Percentiles rank a stretch among this genome's conserved stretches.
These are phyloP conservation scores for Lepidurus couesii DNA, from an alignment of 1,140 invertebrate genomes.

Conservation along the genomic window DNA sequence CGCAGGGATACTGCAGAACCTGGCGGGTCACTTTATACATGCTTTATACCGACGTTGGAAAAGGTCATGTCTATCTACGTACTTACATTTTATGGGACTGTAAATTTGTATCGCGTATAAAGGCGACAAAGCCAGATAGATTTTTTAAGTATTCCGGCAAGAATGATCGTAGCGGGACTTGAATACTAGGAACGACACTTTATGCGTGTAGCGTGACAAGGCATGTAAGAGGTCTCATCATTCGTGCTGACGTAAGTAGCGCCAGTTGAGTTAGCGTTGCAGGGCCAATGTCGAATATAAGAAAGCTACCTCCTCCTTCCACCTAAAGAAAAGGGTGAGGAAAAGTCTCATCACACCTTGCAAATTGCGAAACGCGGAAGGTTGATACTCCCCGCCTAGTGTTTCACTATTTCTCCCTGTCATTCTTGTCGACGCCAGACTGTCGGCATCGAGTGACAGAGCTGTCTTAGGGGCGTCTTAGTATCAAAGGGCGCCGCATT, in stretches of 20 bases:
- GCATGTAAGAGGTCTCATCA: neutral
- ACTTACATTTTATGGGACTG: neutral
- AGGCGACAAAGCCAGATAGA: neutral
- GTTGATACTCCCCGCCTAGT: neutral
- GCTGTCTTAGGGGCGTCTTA: neutral
- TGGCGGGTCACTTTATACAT: neutral
- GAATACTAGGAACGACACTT: neutral
- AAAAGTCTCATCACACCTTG: constrained; percentile 16
- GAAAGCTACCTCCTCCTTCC: too few relatives aligned
- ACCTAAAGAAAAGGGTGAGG: neutral
- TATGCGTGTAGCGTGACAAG: neutral
- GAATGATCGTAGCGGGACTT: neutral
- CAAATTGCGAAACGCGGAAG: constrained; percentile 7
- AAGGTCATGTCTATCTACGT: neutral
- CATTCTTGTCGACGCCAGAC: constrained; percentile 9
- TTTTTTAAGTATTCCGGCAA: neutral
- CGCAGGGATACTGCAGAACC: neutral
- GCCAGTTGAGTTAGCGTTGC: neutral
- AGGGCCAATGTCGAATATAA: too few relatives aligned
- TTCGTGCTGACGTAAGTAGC: neutral
- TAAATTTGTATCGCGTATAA: neutral
- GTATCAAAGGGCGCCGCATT: constrained; percentile 11
- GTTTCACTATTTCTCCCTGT: neutral
- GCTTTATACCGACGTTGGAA: neutral
- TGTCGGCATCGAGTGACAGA: constrained; percentile 7